phyloP scores from a whole-genome alignment of 2,797 vertebrate genomes.

The Micromesistius poutassou region DNA sequence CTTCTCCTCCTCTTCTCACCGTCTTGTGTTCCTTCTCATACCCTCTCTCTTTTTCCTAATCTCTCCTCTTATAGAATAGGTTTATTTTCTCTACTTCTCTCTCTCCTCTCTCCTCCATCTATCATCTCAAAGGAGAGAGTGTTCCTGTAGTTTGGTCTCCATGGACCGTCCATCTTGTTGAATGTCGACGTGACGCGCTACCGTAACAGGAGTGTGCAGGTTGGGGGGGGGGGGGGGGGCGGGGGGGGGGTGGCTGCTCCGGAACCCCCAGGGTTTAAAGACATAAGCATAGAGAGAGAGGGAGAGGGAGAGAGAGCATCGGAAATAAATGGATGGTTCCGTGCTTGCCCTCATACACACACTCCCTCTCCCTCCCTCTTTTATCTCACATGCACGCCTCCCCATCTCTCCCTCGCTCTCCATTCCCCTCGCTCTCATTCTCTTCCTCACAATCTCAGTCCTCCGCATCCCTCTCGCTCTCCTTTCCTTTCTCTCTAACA shows the following conservation, averaged over 20 bases:
- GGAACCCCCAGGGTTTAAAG: slow-evolving; percentile 2
- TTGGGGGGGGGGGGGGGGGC: neutral
- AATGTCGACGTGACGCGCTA: neutral
- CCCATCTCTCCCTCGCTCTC: neutral
- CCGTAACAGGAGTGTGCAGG: too few species aligned
- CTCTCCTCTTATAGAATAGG: neutral
- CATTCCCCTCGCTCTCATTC: neutral
- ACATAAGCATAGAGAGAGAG: neutral
- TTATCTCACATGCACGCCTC: neutral
- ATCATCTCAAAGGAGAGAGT: neutral
- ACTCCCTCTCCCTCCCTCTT: neutral
- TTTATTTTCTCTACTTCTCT: neutral
- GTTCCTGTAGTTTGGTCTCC: neutral
- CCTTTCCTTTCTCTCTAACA: neutral
- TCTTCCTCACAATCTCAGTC: neutral
- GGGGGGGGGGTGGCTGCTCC: neutral
- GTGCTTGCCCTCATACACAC: neutral
- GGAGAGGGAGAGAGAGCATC: neutral
- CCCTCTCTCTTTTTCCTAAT: neutral
- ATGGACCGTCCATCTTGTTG: neutral
- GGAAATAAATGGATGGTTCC: neutral
- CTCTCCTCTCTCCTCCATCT: neutral
- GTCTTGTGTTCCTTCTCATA: neutral
- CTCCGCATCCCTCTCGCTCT: neutral
- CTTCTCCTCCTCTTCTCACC: neutral